phyloP scores from a whole-genome alignment of 2,113 vertebrate species.

The Brachypteracias leptosomus region DNA sequence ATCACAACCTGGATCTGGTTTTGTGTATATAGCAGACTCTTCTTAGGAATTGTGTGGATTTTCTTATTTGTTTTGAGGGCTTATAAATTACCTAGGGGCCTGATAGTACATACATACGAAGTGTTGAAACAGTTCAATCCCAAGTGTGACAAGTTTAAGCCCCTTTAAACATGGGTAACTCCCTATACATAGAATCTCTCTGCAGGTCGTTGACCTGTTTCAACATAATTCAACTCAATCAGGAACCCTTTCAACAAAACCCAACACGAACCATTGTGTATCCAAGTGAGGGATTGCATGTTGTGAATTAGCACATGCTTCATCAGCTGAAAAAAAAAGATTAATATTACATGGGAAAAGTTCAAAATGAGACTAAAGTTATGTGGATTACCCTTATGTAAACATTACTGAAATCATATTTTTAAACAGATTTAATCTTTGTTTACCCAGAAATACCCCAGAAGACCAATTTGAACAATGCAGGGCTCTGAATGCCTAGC shows the following conservation, averaged over 20 bases:
- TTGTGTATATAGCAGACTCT: neutral
- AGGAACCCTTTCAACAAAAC: neutral
- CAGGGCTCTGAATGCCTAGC: neutral
- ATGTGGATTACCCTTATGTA: neutral
- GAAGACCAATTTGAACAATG: constrained; percentile 7
- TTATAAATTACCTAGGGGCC: neutral
- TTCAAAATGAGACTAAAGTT: neutral
- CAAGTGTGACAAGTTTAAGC: neutral
- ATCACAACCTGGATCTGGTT: neutral
- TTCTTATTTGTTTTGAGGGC: neutral
- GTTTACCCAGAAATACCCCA: constrained; percentile 30
- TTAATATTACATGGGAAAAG: neutral
- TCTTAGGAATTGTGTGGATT: neutral
- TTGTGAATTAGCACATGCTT: neutral
- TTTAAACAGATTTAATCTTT: constrained; percentile 21
- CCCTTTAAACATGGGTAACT: neutral
- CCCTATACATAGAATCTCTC: neutral
- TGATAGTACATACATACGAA: neutral
- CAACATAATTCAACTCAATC: neutral
- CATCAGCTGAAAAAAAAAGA: neutral
- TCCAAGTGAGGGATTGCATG: neutral
- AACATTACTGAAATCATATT: neutral
- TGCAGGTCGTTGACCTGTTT: neutral
- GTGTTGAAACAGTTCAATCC: neutral
- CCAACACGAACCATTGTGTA: neutral